Evolutionary conservation across 2,113 vertebrate genomes (phyloP), one percentile per base, ranked within the genome.

Genomic region (Zingel zingel): DNA sequence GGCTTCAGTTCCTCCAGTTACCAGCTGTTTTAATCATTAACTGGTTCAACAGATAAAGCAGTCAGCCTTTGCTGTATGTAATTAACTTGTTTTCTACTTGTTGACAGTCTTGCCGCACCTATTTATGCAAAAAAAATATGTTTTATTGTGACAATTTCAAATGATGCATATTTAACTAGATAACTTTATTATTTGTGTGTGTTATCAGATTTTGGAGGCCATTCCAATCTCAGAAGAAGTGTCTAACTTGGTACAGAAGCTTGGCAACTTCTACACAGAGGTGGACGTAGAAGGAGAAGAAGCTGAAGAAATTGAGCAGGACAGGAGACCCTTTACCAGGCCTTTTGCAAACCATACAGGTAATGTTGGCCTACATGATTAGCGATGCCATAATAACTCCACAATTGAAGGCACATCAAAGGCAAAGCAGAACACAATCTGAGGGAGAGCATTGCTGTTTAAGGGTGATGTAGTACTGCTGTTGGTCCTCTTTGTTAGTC

Each of bases 151-250:
- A 14, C 36, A 21, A 2, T 25, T 53, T 57, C 9, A 8, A 58
- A 39, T 51, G 1, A 8, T 59, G 16, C 59, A 6, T 57, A 30
- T 11, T 30, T 27, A 39, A 50, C n/a, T 59, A 13, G 39, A 43
- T 16, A 45, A 15, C 11, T 6, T 19, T 16, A 53, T 74, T 12
- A 66, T 45, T 57, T 82, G 7, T 4, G 36, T 51, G 54, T 43
- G 39, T 33, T 72, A 11, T 65, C 53, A 99, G 98, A 98, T 99
- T 92, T 90, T 99, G 90, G 98, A 99, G 93, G 97, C 96, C 47
- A 96, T 99, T 89, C 98, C 98, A 0, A 91, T 99, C 94, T 98
- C 97, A 65, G 97, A 97, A 10, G 97, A 97, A 92, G 98, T 99
- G 82, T 97, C 97, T 70, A 97, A 99, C 67, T 85, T 99, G 80